A percentile compares a stretch with the other conserved stretches of the same genome.
Conservation (phyloP, 2,113 vertebrate genomes). For the Hyperopisus bebe region DNA sequence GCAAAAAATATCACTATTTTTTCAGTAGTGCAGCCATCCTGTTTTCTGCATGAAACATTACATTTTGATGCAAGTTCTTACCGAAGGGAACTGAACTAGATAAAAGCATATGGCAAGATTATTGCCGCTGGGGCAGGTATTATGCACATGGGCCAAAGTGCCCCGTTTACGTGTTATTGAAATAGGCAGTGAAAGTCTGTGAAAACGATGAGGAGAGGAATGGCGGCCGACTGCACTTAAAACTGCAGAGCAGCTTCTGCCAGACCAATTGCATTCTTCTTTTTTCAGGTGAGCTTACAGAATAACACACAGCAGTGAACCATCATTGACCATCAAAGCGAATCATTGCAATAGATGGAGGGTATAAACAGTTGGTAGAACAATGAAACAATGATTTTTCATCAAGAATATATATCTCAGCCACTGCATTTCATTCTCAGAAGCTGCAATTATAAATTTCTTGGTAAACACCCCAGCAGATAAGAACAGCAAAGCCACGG, state of each 20-base stretch:
- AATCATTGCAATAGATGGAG: not conserved
- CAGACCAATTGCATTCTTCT: not conserved
- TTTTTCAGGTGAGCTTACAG: not conserved
- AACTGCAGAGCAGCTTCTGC: not conserved
- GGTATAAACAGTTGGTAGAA: not conserved
- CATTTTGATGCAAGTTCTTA: not conserved
- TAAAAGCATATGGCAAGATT: not conserved
- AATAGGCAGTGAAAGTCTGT: not conserved
- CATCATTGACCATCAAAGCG: not conserved
- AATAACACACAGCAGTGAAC: not conserved
- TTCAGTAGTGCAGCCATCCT: not conserved
- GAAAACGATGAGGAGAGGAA: not conserved
- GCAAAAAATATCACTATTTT: not conserved
- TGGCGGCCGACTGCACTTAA: not conserved
- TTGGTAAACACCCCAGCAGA: slow-evolving; percentile 43
- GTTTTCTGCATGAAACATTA: slow-evolving; percentile 5
- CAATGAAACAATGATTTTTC: not conserved
- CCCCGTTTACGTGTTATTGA: not conserved
- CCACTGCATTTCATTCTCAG: not conserved
- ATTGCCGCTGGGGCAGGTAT: not conserved
- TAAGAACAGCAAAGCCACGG: slow-evolving; percentile 46
- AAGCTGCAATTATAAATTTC: not conserved
- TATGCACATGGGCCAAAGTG: not conserved
- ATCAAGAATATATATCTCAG: not conserved
- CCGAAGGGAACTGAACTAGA: not conserved